phyloP scores from a whole-genome alignment of 2,888 invertebrate genomes.

The Lottia scabra region DNA sequence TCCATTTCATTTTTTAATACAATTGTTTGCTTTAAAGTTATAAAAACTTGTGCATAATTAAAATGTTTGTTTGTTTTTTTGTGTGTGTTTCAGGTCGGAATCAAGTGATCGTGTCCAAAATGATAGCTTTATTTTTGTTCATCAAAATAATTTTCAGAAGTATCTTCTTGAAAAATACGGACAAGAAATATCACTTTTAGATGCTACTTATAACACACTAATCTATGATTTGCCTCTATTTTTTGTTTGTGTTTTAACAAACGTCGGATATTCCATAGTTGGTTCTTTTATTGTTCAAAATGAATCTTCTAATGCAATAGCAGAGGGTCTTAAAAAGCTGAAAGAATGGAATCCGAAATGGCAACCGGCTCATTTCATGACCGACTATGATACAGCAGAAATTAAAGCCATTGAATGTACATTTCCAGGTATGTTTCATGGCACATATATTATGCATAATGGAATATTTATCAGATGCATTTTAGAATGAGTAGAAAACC shows the following conservation, averaged over 20 bases:
- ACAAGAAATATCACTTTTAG: slow-evolving; percentile 25
- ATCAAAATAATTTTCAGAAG: slow-evolving; percentile 20
- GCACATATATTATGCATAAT: too few relatives aligned
- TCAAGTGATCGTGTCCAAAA: background rate
- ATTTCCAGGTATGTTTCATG: background rate
- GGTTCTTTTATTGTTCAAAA: slow-evolving; percentile 22
- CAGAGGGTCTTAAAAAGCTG: slow-evolving; percentile 23
- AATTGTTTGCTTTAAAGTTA: too few relatives aligned
- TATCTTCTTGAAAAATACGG: slow-evolving; percentile 26
- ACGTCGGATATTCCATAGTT: slow-evolving; percentile 25
- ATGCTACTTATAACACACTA: slow-evolving; percentile 29
- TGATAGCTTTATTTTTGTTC: background rate
- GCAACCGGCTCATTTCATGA: slow-evolving; percentile 26
- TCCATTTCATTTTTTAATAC: too few relatives aligned
- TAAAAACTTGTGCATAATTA: too few relatives aligned
- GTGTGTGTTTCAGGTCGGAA: background rate
- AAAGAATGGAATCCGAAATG: slow-evolving; percentile 21
- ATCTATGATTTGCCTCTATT: slow-evolving; percentile 30
- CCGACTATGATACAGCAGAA: slow-evolving; percentile 23
- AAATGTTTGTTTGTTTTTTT: background rate
- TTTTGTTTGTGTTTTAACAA: slow-evolving; percentile 22
- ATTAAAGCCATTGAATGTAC: slow-evolving; percentile 18
- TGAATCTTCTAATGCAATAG: slow-evolving; percentile 19
- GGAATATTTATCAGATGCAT: too few relatives aligned
- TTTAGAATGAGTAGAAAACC: too few relatives aligned